Conservation (phyloP, 2,113 vertebrate genomes). For the Heterotis niloticus region DNA sequence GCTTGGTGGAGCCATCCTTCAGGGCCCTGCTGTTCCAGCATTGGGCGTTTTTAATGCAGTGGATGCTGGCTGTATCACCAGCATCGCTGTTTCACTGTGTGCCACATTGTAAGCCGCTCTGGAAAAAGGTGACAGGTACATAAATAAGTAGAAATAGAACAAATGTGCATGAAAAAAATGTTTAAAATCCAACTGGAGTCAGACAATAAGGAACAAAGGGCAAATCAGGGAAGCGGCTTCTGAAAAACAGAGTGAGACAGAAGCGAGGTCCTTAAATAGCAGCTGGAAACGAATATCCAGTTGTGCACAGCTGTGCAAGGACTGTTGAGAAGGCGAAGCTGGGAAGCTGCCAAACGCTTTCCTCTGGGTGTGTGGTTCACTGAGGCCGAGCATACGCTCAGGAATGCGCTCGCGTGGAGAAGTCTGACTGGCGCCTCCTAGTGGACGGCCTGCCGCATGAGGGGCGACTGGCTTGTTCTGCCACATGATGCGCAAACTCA, state of each 20-base stretch:
- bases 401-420: constrained; percentile 31
- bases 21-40: too few relatives aligned
- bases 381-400: constrained; percentile 56
- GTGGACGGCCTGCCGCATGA: constrained; percentile 38
- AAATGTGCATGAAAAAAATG: too few relatives aligned
- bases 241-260: background rate
- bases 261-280: constrained; percentile 41
- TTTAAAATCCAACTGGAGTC: background rate
- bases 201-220: background rate
- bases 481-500: too few relatives aligned
- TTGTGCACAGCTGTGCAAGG: constrained; percentile 59
- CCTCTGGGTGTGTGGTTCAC: constrained; percentile 64
- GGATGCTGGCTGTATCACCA: background rate
- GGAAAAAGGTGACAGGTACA: background rate
- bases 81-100: background rate
- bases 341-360: constrained; percentile 59
- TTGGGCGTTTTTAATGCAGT: too few relatives aligned
- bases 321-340: constrained; percentile 63
- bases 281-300: constrained; percentile 42
- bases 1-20: too few relatives aligned
- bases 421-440: constrained; percentile 49
- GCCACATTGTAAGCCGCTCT: too few relatives aligned
- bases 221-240: background rate
- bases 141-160: background rate
- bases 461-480: background rate